phyloP scores from a whole-genome alignment of 2,888 invertebrate genomes.

The Drosophila helvetica region DNA sequence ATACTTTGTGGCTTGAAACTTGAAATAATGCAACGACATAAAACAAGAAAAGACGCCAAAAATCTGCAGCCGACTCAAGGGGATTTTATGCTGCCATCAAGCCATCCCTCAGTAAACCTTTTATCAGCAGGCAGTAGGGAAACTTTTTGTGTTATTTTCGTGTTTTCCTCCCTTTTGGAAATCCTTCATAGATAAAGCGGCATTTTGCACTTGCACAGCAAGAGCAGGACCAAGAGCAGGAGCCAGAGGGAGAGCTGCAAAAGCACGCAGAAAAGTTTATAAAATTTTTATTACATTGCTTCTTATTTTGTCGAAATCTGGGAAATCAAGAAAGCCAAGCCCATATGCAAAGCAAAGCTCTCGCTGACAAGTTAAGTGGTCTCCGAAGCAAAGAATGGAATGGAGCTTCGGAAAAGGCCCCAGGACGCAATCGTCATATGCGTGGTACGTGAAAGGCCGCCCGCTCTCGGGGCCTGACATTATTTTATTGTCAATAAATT shows the following conservation, averaged over 20 bases:
- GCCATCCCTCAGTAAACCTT: background rate
- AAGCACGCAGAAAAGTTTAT: slow-evolving; percentile 61
- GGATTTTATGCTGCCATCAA: slow-evolving; percentile 60
- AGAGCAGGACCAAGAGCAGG: slow-evolving; percentile 3
- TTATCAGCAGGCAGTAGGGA: slow-evolving; percentile 46
- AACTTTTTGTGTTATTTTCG: slow-evolving; percentile 34
- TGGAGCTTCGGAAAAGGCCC: background rate
- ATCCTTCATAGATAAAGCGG: slow-evolving; percentile 62
- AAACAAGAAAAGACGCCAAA: slow-evolving; percentile 39
- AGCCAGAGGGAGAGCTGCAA: background rate
- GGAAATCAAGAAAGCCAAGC: slow-evolving; percentile 1
- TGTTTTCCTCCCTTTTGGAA: slow-evolving; percentile 31
- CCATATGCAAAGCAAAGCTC: slow-evolving; percentile 59
- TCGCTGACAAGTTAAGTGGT: slow-evolving; percentile 11
- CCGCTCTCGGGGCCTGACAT: background rate
- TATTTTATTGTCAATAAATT: background rate
- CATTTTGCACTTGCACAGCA: slow-evolving; percentile 47
- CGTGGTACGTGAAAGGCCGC: no score
- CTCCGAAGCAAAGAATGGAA: background rate
- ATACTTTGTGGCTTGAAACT: slow-evolving; percentile 64
- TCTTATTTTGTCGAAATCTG: slow-evolving; percentile 53
- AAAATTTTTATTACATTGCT: slow-evolving; percentile 72
- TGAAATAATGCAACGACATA: slow-evolving; percentile 61
- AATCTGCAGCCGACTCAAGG: slow-evolving; percentile 70
- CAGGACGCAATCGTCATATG: background rate